Evolutionary conservation across 1,140 invertebrate species (phyloP).

Genomic region (Capitella teleta): DNA sequence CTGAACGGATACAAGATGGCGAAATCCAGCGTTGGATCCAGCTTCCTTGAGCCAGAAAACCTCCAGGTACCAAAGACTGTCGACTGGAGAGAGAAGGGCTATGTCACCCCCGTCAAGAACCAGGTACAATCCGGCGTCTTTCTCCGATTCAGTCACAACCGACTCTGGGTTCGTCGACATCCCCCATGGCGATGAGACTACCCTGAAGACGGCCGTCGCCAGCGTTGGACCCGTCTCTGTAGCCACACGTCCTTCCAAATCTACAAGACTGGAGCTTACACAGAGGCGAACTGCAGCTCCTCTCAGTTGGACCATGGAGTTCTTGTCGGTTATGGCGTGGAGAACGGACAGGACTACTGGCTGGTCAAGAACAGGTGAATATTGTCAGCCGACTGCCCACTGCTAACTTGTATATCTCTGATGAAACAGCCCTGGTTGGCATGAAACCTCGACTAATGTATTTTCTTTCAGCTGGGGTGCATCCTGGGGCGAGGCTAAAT

Average conservation of each 20-base stretch:
- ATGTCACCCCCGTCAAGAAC: constrained; percentile 84
- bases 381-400: no score
- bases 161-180: constrained; percentile 11
- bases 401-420: no score
- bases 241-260: constrained; percentile 16
- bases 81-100: constrained; percentile 74
- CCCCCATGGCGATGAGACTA: constrained; percentile 1
- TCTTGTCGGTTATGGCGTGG: constrained; percentile 45
- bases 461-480: constrained; percentile 15
- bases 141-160: no score
- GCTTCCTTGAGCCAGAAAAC: no score
- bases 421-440: no score
- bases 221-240: constrained; percentile 42
- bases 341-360: constrained; percentile 51
- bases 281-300: constrained; percentile 22
- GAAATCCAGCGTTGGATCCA: no score
- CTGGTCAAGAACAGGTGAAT: constrained; percentile 44
- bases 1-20: no score
- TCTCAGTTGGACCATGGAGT: constrained; percentile 43
- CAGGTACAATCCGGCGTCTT: no score
- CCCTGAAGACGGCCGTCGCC: constrained; percentile 32
- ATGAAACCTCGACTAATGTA: no score
- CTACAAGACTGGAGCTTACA: constrained; percentile 17
- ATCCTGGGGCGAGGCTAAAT: constrained; percentile 18
- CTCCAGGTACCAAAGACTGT: constrained; percentile 47